Evolutionary conservation across 2,113 vertebrate species (phyloP).

Genomic region (Melanocharis versteri): DNA sequence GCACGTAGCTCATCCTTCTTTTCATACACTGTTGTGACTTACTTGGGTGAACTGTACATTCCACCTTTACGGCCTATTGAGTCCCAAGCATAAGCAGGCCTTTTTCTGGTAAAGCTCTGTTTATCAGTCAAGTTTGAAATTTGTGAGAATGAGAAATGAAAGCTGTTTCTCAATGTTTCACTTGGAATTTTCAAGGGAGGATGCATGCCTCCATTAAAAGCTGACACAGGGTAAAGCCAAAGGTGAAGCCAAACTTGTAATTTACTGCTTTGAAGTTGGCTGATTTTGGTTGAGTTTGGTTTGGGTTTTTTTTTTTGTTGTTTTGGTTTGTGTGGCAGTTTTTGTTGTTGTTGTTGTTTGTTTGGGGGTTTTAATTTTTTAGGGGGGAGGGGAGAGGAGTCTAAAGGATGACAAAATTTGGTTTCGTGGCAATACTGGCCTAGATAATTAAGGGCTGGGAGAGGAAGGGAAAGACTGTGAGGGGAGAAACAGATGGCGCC

Average conservation of each 20-base stretch:
- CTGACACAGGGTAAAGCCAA: neutral
- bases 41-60: neutral
- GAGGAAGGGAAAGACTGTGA: neutral
- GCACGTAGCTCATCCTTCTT: neutral
- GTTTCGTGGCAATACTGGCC: neutral
- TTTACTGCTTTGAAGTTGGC: neutral
- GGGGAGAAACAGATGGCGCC: neutral
- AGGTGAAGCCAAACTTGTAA: neutral
- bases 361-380: neutral
- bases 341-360: neutral
- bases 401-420: neutral
- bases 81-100: neutral
- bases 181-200: neutral
- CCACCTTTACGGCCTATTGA: neutral
- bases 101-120: neutral
- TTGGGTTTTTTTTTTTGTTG: no score
- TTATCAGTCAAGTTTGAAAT: neutral
- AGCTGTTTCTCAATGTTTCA: neutral
- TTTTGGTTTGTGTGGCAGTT: neutral
- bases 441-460: neutral
- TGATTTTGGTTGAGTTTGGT: neutral
- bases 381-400: accelerated
- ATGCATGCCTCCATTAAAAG: neutral
- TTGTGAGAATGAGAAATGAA: neutral
- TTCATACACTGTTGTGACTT: neutral